These are phyloP conservation scores for zebrafish (Danio rerio) DNA, from an alignment of 2,113 vertebrate genomes.

Conservation along the genomic window DNA sequence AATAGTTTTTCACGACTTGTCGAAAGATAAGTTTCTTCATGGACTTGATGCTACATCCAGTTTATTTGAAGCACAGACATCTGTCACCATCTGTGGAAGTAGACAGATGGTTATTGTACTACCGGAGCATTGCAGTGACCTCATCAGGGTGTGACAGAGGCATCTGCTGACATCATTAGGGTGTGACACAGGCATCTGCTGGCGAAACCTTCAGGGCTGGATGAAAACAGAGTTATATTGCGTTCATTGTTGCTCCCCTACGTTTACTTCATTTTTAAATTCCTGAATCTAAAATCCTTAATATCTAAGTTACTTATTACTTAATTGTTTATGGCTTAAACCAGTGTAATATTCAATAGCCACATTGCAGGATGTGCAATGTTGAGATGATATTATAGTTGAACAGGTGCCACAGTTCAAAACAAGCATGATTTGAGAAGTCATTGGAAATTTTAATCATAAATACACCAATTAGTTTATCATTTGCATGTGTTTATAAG, in stretches of 20 bases:
- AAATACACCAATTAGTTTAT: too few species aligned
- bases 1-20: constrained; percentile 51
- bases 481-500: too few species aligned
- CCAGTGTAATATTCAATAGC: too few species aligned
- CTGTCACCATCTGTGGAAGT: constrained; percentile 57
- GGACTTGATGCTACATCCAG: constrained; percentile 38
- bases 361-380: too few species aligned
- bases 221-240: background rate
- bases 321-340: too few species aligned
- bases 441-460: too few species aligned
- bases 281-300: too few species aligned
- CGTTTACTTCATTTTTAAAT: background rate
- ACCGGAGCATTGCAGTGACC: constrained; percentile 55
- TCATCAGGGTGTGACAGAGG: constrained; percentile 56
- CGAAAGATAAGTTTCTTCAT: constrained; percentile 44
- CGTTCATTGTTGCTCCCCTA: background rate
- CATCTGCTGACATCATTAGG: constrained; percentile 50
- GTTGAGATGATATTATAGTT: too few species aligned
- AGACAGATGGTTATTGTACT: constrained; percentile 51
- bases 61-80: constrained; percentile 64
- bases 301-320: too few species aligned
- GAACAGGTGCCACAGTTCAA: too few species aligned
- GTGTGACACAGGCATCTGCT: constrained; percentile 33
- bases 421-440: too few species aligned
- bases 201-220: background rate